Evolutionary conservation across 2,888 invertebrate species (phyloP), one percentile per base, ranked within the genome.

Genomic region (Trachelus iudaicus): DNA sequence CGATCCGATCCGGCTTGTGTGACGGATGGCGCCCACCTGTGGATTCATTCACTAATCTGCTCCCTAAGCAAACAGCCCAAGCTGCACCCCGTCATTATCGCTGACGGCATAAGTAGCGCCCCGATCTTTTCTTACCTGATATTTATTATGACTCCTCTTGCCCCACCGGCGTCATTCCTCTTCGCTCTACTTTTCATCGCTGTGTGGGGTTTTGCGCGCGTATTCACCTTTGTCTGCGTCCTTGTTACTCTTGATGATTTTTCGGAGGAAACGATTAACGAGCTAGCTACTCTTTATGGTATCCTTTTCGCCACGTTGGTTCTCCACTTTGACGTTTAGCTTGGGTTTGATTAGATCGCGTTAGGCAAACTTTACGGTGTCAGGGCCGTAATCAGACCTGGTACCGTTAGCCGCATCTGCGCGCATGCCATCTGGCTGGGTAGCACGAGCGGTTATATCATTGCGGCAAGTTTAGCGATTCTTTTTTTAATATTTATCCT

Each of bases 21-120:
- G 91, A 91, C 90, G 91, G 90, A 91, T 91, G 90, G 91, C 88
- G 91, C 90, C 91, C 91, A 91, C 91, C 91, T 91, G 91, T 91
- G 90, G 91, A 91, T 91, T 91, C 91, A 91, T 91, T 91, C 91
- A 91, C 91, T 91, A 91, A 91, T 91, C 91, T 91, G 86, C 88
- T 89, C 89, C 89, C 91, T 91, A 91, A 91, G 91, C 91, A 91
- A 91, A 91, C 91, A 91, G 89, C 88, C 87, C 86, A 86, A 88
- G 87, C 88, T 56, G 88, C 89, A 91, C 87, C 91, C 91, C 88
- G 87, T 91, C 89, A 91, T 91, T 91, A 91, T 88, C 89, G 89
- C 89, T 91, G 91, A 91, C 91, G 90, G 89, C 89, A 89, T 91
- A 90, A 91, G 90, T 91, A 90, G 90, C 89, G 87, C 87, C 87